A percentile compares a stretch with the other conserved stretches of the same genome.
Conservation (phyloP, 2,113 vertebrate genomes). For the Silurus asotus region DNA sequence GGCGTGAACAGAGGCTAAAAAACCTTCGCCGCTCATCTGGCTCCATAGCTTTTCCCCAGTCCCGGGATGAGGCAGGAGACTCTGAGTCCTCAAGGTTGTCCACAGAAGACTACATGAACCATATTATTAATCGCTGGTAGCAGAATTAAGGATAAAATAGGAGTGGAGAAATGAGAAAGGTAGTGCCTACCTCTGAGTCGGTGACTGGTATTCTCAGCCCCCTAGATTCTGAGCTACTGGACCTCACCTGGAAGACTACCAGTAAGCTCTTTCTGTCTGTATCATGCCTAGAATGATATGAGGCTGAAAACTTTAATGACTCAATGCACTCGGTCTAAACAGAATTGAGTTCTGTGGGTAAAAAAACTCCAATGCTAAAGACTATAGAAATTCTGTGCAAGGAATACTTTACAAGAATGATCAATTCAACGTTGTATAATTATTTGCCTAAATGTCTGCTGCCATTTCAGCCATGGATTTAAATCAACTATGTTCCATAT, state of each 20-base stretch:
- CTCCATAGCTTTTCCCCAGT: conserved; percentile 40
- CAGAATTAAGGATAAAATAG: conserved; percentile 33
- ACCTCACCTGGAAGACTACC: neutral
- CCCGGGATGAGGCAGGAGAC: conserved; percentile 73
- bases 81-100: conserved; percentile 81
- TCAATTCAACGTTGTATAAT: conserved; percentile 50
- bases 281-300: neutral
- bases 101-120: conserved; percentile 99
- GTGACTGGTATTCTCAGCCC: neutral
- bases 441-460: conserved; percentile 66
- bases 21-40: conserved; percentile 73
- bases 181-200: neutral
- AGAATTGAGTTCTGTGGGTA: neutral
- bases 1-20: conserved; percentile 87
- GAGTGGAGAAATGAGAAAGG: neutral
- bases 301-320: conserved; percentile 20
- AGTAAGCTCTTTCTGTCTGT: neutral
- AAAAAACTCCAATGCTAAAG: neutral
- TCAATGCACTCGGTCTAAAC: conserved; percentile 15
- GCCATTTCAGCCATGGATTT: conserved; percentile 65
- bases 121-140: conserved; percentile 99
- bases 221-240: neutral
- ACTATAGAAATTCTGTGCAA: neutral
- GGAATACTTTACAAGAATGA: conserved; percentile 50
- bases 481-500: conserved; percentile 55